phyloP scores from a whole-genome alignment of 2,797 vertebrate species.

The Macropus fuliginosus region DNA sequence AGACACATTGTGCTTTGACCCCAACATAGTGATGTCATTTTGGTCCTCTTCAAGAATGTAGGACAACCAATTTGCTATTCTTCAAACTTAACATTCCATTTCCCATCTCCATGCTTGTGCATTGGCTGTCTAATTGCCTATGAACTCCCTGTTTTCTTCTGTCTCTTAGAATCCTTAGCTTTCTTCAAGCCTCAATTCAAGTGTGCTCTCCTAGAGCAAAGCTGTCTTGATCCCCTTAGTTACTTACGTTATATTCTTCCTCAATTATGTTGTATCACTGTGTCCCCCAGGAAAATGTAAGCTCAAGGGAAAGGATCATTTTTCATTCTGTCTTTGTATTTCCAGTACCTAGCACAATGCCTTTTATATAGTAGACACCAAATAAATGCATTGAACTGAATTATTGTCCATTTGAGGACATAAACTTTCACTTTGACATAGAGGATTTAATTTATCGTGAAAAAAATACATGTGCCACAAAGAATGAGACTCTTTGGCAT shows the following conservation, averaged over 20 bases:
- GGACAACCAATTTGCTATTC: background rate
- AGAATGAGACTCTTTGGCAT: background rate
- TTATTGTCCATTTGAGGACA: background rate
- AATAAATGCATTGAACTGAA: background rate
- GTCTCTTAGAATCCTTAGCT: background rate
- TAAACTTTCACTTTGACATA: background rate
- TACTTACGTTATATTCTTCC: background rate
- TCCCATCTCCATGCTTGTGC: background rate
- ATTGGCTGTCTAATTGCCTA: background rate
- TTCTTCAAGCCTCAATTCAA: background rate
- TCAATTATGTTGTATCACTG: background rate
- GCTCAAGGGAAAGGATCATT: background rate
- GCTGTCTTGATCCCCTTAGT: background rate
- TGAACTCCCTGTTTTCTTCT: background rate
- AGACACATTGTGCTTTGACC: background rate
- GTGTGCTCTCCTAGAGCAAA: background rate
- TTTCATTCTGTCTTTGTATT: background rate
- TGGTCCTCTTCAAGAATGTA: background rate
- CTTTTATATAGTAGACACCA: background rate
- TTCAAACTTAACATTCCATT: background rate
- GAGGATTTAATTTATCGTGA: background rate
- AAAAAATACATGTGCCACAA: background rate
- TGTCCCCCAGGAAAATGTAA: background rate
- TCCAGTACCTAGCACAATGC: background rate
- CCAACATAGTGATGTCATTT: background rate